Evolutionary conservation across 2,888 invertebrate species (phyloP).

Genomic region (Creontiades dilutus): DNA sequence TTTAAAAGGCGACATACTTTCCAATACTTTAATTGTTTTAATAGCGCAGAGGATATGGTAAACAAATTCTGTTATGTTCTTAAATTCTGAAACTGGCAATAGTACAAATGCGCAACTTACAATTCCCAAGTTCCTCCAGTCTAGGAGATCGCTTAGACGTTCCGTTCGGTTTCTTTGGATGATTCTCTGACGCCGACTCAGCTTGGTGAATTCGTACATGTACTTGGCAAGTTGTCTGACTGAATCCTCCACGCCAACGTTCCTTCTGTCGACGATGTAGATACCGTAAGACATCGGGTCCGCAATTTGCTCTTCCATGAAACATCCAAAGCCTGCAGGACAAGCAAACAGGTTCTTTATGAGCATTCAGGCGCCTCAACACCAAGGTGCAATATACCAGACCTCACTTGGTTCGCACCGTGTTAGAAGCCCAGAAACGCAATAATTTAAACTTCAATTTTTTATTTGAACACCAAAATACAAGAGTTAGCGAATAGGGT

Average conservation of each 20-base stretch:
- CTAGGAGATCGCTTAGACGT: slow-evolving; percentile 95
- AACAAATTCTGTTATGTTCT: no score
- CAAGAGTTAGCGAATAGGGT: no score
- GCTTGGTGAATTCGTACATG: slow-evolving; percentile 94
- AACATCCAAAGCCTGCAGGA: slow-evolving; percentile 93
- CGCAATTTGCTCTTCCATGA: slow-evolving; percentile 98
- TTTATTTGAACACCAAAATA: no score
- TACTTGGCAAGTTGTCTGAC: slow-evolving; percentile 93
- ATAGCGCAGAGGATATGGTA: no score
- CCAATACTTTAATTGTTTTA: no score
- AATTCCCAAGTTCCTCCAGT: slow-evolving; percentile 98
- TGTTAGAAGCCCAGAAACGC: no score
- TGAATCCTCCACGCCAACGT: slow-evolving; percentile 92
- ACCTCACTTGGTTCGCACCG: no score
- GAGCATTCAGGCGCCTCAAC: no score
- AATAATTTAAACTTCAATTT: no score
- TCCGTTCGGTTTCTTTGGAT: slow-evolving; percentile 99
- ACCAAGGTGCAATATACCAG: no score
- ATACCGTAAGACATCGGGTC: slow-evolving; percentile 99
- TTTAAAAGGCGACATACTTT: no score
- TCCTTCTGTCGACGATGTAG: slow-evolving; percentile 97
- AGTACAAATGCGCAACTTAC: slow-evolving; percentile 90
- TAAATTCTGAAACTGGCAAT: slow-evolving; percentile 84
- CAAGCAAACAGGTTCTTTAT: slow-evolving; percentile 28
- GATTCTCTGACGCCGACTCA: slow-evolving; percentile 96